Evolutionary conservation across 2,113 vertebrate genomes (phyloP), one percentile per base, ranked within the genome.

Genomic region (Brachyhypopomus gauderio): DNA sequence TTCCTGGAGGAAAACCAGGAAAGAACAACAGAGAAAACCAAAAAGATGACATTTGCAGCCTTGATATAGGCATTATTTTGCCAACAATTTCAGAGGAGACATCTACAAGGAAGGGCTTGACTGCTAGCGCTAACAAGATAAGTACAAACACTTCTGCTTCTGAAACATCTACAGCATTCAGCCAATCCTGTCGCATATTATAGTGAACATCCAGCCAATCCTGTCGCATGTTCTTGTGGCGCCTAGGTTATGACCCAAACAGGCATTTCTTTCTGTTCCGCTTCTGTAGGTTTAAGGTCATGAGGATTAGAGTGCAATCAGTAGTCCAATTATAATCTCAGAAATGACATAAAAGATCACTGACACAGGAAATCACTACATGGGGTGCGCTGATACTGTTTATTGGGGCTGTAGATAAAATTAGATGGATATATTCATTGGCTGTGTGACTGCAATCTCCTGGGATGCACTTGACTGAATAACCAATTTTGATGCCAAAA

Each of bases 221-320:
- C 5, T 36, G 45, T 55, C 27, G 45, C 16, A 64, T 64, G 62
- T 91, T 90, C 45, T 73, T 8, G 7, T 45, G 69, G 48, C 56
- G 17, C 75, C 38, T 62, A 58, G 16, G 55, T 48, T 67, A 52
- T n/a, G 55, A 56, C 77, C 16, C 62, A 69, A 79, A 52, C 55
- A 67, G 66, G 77, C 59, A 16, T 63, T 74, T 81, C 73, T 72
- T 81, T 84, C 55, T 34, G 73, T 67, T 66, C 41, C 58, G 66
- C 75, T 75, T 77, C 78, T 82, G 64, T 78, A 79, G 64, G 58
- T 81, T 72, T 52, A 84, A 83, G 80, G 82, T 80, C 78, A 78
- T 75, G 84, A 73, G 79, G 84, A 82, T 82, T 76, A 75, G 67
- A 77, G 81, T 52, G 79, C 85, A 78, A 84, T 85, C 38, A 66